Evolutionary conservation across 1,140 invertebrate species (phyloP).

Genomic region (Acromyrmex heyeri): DNA sequence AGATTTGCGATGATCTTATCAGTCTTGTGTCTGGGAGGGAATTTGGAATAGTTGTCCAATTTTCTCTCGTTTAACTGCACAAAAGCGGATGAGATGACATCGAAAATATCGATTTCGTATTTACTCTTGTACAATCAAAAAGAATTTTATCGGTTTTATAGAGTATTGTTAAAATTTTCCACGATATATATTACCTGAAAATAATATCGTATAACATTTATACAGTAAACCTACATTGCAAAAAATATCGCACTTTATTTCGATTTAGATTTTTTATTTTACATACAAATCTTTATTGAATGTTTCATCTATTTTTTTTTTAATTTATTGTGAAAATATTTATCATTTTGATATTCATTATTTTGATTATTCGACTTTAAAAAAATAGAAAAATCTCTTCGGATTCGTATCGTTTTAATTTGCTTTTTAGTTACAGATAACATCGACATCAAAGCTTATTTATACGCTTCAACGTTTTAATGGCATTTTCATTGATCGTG

Average conservation of each 20-base stretch:
- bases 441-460: background rate
- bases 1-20: conserved; percentile 54
- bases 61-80: background rate
- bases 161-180: background rate
- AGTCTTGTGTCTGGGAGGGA: background rate
- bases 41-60: background rate
- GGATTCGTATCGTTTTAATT: background rate
- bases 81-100: background rate
- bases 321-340: conserved; percentile 11
- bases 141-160: background rate
- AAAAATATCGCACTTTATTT: background rate
- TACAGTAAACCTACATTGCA: background rate
- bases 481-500: background rate
- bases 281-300: background rate
- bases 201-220: background rate
- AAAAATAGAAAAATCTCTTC: background rate
- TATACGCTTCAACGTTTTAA: background rate
- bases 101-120: background rate
- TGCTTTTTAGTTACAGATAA: background rate
- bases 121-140: background rate
- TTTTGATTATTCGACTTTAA: background rate
- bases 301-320: background rate
- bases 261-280: background rate
- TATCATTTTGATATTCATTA: no score
- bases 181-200: background rate